Conservation (phyloP, 1,140 invertebrate species). For the Parasteatoda tepidariorum region DNA sequence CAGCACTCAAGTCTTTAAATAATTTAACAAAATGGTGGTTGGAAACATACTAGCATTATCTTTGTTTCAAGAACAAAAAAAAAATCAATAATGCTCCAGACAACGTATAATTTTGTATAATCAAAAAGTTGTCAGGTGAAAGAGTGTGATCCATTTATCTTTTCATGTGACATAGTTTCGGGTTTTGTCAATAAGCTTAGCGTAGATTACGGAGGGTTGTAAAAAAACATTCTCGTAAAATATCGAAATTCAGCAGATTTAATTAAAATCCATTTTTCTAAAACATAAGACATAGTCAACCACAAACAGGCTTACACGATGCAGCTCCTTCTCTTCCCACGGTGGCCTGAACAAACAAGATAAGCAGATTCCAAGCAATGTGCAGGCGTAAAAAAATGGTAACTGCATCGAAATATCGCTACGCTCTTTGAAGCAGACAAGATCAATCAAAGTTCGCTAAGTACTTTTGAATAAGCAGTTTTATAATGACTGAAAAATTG, state of each 20-base stretch:
- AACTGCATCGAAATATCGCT: constrained; percentile 34
- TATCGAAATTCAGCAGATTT: constrained; percentile 23
- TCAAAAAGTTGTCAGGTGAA: background rate
- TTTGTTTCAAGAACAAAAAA: too few species aligned
- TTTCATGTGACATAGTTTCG: background rate
- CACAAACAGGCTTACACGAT: constrained; percentile 38
- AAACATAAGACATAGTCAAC: constrained; percentile 15
- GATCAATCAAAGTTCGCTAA: constrained; percentile 48
- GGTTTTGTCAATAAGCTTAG: constrained; percentile 9
- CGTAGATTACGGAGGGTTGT: background rate
- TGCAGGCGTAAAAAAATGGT: background rate
- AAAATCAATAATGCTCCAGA: background rate
- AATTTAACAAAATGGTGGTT: too few species aligned
- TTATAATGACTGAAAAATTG: constrained; percentile 53
- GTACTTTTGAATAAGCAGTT: constrained; percentile 54
- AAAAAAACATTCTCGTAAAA: background rate
- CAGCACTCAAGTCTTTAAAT: too few species aligned
- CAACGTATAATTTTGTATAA: background rate
- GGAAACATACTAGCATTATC: too few species aligned
- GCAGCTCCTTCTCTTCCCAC: background rate
- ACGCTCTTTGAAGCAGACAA: constrained; percentile 22
- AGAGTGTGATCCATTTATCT: background rate
- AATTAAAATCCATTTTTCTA: constrained; percentile 50
- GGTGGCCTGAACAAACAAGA: constrained; percentile 42
- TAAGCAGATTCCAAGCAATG: constrained; percentile 24